Evolutionary conservation across 1,140 invertebrate genomes (phyloP).

Genomic region (Tyrophagus putrescentiae): DNA sequence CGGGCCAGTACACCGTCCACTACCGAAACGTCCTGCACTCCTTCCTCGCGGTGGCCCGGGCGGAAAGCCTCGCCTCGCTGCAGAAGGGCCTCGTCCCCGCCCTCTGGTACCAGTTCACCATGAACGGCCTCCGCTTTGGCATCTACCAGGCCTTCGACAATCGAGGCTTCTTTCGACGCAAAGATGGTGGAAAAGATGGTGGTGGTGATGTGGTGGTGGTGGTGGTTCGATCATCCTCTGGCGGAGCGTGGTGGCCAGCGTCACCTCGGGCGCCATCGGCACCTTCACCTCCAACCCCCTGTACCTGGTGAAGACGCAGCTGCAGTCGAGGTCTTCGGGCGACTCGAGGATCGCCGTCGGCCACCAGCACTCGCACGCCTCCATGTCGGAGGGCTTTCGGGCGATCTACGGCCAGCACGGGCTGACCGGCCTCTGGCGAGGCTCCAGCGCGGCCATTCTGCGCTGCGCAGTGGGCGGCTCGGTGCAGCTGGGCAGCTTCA

Average conservation of each 20-base stretch:
- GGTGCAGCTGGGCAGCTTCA: slow-evolving; percentile 65
- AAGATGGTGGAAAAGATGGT: slow-evolving; percentile 39
- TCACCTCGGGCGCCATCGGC: slow-evolving; percentile 54
- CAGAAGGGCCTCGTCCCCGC: slow-evolving; percentile 76
- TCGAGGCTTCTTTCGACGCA: slow-evolving; percentile 48
- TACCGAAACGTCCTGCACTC: slow-evolving; percentile 50
- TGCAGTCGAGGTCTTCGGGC: slow-evolving; percentile 55
- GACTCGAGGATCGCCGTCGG: slow-evolving; percentile 61
- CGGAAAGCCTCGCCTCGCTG: slow-evolving; percentile 54
- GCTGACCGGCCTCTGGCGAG: slow-evolving; percentile 53
- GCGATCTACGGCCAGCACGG: slow-evolving; percentile 54
- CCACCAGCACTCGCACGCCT: slow-evolving; percentile 59
- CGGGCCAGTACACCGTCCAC: slow-evolving; percentile 44
- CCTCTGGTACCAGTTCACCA: slow-evolving; percentile 50
- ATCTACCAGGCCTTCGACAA: slow-evolving; percentile 45
- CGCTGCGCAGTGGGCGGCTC: slow-evolving; percentile 65
- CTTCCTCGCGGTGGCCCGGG: slow-evolving; percentile 45
- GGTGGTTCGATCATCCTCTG: slow-evolving; percentile 51
- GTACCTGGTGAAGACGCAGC: slow-evolving; percentile 73
- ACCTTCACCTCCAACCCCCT: slow-evolving; percentile 61
- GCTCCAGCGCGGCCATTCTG: slow-evolving; percentile 55
- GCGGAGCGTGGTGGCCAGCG: slow-evolving; percentile 50
- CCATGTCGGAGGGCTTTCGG: slow-evolving; percentile 49
- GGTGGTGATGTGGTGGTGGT: slow-evolving; percentile 32
- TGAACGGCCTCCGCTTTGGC: slow-evolving; percentile 56